phyloP scores from a whole-genome alignment of 2,113 vertebrate genomes.

The Oreotrochilus melanogaster region DNA sequence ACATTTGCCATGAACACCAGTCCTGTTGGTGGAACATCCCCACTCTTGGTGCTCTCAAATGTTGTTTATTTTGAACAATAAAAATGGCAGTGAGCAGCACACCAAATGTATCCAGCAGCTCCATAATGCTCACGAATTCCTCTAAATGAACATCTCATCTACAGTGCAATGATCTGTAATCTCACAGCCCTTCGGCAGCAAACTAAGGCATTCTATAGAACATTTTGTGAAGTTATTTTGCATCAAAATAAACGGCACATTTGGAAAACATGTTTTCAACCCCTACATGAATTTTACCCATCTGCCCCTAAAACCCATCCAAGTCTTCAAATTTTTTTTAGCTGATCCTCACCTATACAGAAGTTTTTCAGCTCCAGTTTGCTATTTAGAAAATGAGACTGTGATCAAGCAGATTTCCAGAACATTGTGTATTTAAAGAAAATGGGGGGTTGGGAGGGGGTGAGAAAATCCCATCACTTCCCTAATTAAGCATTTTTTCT shows the following conservation, averaged over 20 bases:
- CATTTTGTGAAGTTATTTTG: not conserved
- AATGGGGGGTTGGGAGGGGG: rapidly evolving
- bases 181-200: not conserved
- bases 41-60: not conserved
- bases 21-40: not conserved
- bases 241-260: not conserved
- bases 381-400: not conserved
- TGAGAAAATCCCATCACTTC: not conserved
- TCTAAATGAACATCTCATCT: conserved; percentile 6
- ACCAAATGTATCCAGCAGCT: not conserved
- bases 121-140: not conserved
- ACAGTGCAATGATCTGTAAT: not conserved
- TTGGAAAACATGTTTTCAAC: not conserved
- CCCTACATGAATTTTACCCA: not conserved
- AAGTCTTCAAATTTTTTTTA: not conserved
- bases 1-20: not conserved
- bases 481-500: not conserved
- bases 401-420: not conserved
- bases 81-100: conserved; percentile 1
- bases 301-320: not conserved
- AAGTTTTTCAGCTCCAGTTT: not conserved
- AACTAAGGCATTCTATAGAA: not conserved
- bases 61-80: not conserved
- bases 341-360: not conserved
- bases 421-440: rapidly evolving